Base-by-base conservation (phyloP, 2,113 vertebrate genomes). In the Pontoporia blainvillei region DNA sequence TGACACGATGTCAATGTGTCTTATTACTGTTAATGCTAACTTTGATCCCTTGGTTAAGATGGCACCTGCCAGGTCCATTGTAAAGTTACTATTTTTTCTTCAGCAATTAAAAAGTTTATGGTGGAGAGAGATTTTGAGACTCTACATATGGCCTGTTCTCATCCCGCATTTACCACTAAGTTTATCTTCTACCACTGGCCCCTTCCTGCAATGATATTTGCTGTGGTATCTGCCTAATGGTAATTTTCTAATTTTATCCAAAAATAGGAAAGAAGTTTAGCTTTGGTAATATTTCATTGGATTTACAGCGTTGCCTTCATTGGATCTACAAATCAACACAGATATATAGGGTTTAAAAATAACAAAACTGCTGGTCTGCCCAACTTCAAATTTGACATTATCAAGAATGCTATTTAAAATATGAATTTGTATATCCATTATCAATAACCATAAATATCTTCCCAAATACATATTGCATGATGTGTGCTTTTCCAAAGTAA, bases 321-420 rank as follows among this genome's bases (percentile, higher is more conserved):
- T 41, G 46, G 44, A 25, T 39, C 59, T 75, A 14, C 46, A 90
- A 64, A 94, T 92, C 52, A 89, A 76, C 66, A 75, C 54, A 54
- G 10, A 66, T 54, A 67, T 12, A 21, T 34, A 61, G 6, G 15
- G 10, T 82, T 95, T 88, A 82, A 91, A 93, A 96, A 44, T 34
- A 57, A 69, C 64, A 78, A 95, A 87, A 78, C 76, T 62, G 41
- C 67, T 87, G 12, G 79, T 84, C 7, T 87, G 49, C 29, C 1
- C 20, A 73, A 52, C 5, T 91, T 31, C 86, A 84, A 79, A 92
- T 90, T 69, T 89, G 75, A 79, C 18, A 61, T 52, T 64, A 67
- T 78, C 66, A 81, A 82, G 67, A 82, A 93, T 57, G 36, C 34
- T 72, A 59, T 76, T 96, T 95, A 81, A 93, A 87, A 93, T 75